A percentile compares a stretch with the other conserved stretches of the same genome.
Evolutionary conservation across 1,140 invertebrate species (phyloP).

Genomic region (Parasteatoda tepidariorum): DNA sequence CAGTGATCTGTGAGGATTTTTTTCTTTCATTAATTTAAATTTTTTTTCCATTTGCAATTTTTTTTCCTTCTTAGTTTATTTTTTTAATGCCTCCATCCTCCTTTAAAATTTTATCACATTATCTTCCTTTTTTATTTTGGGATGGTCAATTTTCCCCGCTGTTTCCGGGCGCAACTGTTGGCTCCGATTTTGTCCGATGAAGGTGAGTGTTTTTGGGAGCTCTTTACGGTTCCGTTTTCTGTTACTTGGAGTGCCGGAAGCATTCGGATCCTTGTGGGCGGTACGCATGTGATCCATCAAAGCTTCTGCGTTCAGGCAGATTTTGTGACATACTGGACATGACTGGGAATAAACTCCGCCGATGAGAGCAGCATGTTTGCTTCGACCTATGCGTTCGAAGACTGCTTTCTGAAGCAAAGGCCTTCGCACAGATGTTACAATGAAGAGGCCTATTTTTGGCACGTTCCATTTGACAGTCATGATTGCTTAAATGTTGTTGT

Average conservation of each 20-base stretch:
- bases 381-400: slow-evolving; percentile 94
- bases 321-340: slow-evolving; percentile 82
- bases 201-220: too few species aligned
- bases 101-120: too few species aligned
- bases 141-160: too few species aligned
- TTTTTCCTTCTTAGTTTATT: too few species aligned
- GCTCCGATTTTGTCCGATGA: too few species aligned
- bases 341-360: not conserved
- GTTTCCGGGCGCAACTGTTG: too few species aligned
- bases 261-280: slow-evolving; percentile 91
- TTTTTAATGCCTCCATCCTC: too few species aligned
- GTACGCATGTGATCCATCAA: slow-evolving; percentile 96
- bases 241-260: slow-evolving; percentile 89
- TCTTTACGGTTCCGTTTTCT: slow-evolving; percentile 66
- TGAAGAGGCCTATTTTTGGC: slow-evolving; percentile 95
- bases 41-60: too few species aligned
- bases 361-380: slow-evolving; percentile 89
- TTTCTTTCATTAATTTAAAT: too few species aligned
- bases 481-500: slow-evolving; percentile 95
- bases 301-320: slow-evolving; percentile 89
- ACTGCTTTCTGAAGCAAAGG: slow-evolving; percentile 95
- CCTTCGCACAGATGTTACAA: slow-evolving; percentile 95
- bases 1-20: too few species aligned
- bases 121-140: too few species aligned
- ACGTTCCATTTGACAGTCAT: slow-evolving; percentile 94